phyloP scores from a whole-genome alignment of 92 coral and sea anemone genomes.

The Palythoa heliodiscus region DNA sequence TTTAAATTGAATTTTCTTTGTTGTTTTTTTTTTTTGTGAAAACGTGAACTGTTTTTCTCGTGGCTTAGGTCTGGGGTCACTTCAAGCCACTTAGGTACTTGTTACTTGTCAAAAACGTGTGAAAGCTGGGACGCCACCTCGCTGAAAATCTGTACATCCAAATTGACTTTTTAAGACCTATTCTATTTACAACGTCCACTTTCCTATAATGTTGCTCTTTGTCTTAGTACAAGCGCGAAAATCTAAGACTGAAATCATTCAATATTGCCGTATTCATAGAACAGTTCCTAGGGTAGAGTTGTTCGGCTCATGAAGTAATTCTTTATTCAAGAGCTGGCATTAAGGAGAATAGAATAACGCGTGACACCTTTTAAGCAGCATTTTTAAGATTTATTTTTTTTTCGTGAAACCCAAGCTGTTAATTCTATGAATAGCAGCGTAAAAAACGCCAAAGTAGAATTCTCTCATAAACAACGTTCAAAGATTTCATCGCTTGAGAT shows the following conservation, averaged over 20 bases:
- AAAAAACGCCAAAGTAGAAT: neutral
- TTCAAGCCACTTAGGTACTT: slow-evolving; percentile 1
- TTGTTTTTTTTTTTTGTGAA: too few species aligned
- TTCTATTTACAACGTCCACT: neutral
- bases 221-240: slow-evolving; percentile 20
- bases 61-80: slow-evolving; percentile 2
- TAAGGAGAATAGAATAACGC: neutral
- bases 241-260: neutral
- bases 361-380: neutral
- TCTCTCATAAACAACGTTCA: slow-evolving; percentile 8
- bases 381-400: neutral
- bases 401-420: neutral
- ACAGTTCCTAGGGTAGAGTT: neutral
- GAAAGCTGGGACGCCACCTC: neutral
- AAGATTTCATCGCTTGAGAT: slow-evolving; percentile 13
- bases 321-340: neutral
- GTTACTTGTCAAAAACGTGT: slow-evolving; percentile 13
- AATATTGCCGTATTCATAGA: neutral
- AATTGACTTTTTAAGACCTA: neutral
- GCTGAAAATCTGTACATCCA: slow-evolving; percentile 15
- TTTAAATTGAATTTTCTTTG: neutral
- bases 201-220: neutral
- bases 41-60: neutral
- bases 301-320: neutral
- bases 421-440: neutral